A percentile compares a stretch with the other conserved stretches of the same genome.
Conservation (phyloP, 35 echinoderm and acorn worm species). For the Heliocidaris erythrogramma region DNA sequence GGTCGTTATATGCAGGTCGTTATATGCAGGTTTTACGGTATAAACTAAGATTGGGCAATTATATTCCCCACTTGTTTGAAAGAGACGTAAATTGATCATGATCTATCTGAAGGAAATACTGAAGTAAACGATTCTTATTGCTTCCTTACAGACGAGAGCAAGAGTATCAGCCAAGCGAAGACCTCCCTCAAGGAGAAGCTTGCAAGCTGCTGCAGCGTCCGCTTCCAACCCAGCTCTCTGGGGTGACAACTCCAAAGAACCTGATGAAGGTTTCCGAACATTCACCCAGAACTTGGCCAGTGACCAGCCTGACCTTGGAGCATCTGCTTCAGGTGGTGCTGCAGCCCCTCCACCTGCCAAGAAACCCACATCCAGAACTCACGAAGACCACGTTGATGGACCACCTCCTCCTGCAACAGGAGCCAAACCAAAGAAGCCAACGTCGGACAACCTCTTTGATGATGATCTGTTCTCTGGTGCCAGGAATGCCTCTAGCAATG, state of each 20-base stretch:
- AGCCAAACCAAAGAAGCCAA: slow-evolving; percentile 49
- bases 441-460: slow-evolving; percentile 65
- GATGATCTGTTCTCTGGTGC: background rate
- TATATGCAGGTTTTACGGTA: no score
- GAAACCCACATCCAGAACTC: background rate
- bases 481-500: background rate
- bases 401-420: background rate
- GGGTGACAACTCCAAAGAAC: background rate
- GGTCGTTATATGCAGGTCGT: no score
- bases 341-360: background rate
- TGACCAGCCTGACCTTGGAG: background rate
- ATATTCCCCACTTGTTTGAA: no score
- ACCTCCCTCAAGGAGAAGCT: slow-evolving; percentile 60
- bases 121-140: background rate
- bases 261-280: background rate
- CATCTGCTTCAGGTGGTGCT: slow-evolving; percentile 6
- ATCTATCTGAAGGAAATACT: no score
- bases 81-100: no score
- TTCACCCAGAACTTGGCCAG: background rate
- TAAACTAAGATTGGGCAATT: no score
- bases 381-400: background rate
- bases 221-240: slow-evolving; percentile 47
- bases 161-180: slow-evolving; percentile 65
- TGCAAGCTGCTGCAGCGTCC: slow-evolving; percentile 40
- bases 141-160: slow-evolving; percentile 55